Conservation (phyloP, 2,888 invertebrate genomes). For the Megamerina dolium region DNA sequence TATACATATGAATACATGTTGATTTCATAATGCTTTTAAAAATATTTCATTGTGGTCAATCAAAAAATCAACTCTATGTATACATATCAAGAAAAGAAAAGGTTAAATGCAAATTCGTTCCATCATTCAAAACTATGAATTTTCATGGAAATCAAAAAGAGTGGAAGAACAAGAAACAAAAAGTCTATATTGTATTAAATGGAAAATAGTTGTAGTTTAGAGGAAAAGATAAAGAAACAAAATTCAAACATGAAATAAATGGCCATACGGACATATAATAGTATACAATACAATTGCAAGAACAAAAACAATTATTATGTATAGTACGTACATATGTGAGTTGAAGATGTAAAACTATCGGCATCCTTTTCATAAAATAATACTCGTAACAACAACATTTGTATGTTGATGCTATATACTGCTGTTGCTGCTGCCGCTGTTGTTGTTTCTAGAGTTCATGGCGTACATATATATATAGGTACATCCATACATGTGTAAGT, state of each 20-base stretch:
- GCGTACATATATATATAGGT: no score
- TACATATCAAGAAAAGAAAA: slow-evolving; percentile 3
- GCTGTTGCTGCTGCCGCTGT: no score
- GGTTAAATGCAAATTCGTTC: slow-evolving; percentile 37
- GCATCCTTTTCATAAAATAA: slow-evolving; percentile 18
- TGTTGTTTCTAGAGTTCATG: no score
- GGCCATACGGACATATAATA: no score
- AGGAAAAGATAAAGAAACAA: slow-evolving; percentile 22
- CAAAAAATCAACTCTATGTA: no score
- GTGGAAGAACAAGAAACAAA: slow-evolving; percentile 1
- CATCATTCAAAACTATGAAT: slow-evolving; percentile 37
- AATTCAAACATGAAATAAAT: neutral
- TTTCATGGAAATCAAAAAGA: no score
- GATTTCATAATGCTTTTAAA: no score
- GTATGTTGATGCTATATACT: neutral
- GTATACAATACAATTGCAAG: no score
- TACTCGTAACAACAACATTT: slow-evolving; percentile 1
- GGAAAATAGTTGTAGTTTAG: slow-evolving; percentile 8
- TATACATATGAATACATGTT: no score
- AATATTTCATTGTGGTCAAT: slow-evolving; percentile 1
- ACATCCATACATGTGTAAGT: neutral
- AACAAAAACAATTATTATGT: no score
- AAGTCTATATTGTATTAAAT: neutral
- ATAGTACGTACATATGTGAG: no score
- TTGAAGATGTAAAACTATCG: no score